Evolutionary conservation across 2,113 vertebrate species (phyloP), one percentile per base, ranked within the genome.

Genomic region (Salvelinus alpinus): DNA sequence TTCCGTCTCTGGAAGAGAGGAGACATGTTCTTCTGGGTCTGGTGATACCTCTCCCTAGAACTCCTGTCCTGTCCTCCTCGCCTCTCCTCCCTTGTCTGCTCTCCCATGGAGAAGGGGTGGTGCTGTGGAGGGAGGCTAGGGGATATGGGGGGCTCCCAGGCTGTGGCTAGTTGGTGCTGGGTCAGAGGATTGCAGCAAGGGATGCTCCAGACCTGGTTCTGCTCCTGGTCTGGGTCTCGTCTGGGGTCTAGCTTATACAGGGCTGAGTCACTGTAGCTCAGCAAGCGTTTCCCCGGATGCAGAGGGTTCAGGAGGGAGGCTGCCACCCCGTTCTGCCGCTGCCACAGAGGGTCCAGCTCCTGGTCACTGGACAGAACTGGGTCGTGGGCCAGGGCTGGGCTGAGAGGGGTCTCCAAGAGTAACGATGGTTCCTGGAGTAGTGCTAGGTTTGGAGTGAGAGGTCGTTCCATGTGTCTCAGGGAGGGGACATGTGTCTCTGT

Each of bases 221-320:
- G 0, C 88, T 87, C 71, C 86, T 92, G 51, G 88, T 90, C 65
- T 92, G 91, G 4, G 59, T 25, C 38, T 16, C 22, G 13, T 2
- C 89, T 78, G 20, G 87, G 82, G 47, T 89, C 88, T 0, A 91
- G 88, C 74, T 91, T 94, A 80, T 95, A 90, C 75, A 99, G 92
- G 68, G 95, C 93, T 7, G 96, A 95, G 48, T 99, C 97, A 1
- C 97, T 98, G 68, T 93, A 96, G 89, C 96, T 97, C 62, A 97
- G 90, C 27, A 85, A 92, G 72, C 93, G 94, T 82, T 80, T 94
- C 51, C 90, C 80, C 27, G 54, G 88, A 47, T 90, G 89, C 64
- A 93, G 87, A 64, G 92, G 92, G 70, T 92, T 92, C 4, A 67
- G 71, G 84, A 93, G 89, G 75, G 82, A 86, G 72, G 91, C 90